A percentile compares a stretch with the other conserved stretches of the same genome.
Evolutionary conservation across 2,113 vertebrate genomes (phyloP).

Genomic region (Nycticryphes semicollaris): DNA sequence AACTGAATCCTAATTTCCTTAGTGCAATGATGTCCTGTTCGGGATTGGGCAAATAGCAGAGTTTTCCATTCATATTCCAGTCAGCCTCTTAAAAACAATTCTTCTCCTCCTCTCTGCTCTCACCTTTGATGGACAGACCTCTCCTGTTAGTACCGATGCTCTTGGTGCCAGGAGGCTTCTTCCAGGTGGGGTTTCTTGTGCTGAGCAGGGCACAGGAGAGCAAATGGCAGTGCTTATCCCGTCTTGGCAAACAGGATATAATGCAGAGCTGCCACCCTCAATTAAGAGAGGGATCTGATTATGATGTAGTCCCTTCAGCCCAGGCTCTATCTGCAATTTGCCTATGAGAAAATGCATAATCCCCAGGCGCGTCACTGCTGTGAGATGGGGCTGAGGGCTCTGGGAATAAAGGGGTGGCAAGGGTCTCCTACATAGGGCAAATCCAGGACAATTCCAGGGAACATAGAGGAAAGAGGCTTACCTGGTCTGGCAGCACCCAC

Average conservation of each 20-base stretch:
- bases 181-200: neutral
- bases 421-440: neutral
- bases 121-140: neutral
- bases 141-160: neutral
- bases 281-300: fast-evolving
- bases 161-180: fast-evolving
- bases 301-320: fast-evolving
- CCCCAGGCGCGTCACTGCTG: fast-evolving
- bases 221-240: fast-evolving
- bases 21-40: neutral
- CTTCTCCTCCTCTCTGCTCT: neutral
- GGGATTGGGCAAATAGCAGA: neutral
- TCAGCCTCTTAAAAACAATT: neutral
- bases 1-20: neutral
- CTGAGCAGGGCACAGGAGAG: neutral
- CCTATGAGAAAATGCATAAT: neutral
- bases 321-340: neutral
- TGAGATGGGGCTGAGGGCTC: neutral
- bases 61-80: neutral
- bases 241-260: neutral
- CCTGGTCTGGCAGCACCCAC: neutral
- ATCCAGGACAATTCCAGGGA: neutral
- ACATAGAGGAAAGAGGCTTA: neutral
- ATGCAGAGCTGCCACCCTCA: neutral
- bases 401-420: neutral